Base-by-base conservation (phyloP, 2,113 vertebrate genomes). In the Recurvirostra avosetta region DNA sequence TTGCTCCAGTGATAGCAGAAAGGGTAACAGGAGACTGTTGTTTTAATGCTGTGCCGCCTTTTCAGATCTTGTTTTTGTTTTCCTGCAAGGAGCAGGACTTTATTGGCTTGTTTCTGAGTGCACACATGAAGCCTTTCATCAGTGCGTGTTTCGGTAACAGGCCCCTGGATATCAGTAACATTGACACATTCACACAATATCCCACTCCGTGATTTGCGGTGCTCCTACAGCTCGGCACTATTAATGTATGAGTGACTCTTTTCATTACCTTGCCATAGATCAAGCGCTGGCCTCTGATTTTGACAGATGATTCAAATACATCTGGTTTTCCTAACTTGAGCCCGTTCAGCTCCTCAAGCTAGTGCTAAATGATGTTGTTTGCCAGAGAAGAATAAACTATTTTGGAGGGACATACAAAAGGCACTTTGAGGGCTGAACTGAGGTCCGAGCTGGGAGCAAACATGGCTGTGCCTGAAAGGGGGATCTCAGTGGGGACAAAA, bases 251-350 rank as follows among this genome's bases (percentile, higher is more conserved):
- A 97, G 97, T 92, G 95, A 93, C 95, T 96, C 96, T 92, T 97
- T 96, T 95, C 95, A 96, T 96, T 96, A 94, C 94, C 76, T 94
- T 95, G 85, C 97, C 82, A 74, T 95, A 97, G 95, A 97, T 95
- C 97, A 97, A 94, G 82, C 36, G 87, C 38, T 81, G 90, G 81
- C 75, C 94, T 94, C 96, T 80, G 70, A 83, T 96, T 96, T 72
- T 97, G 97, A 98, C 96, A 94, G 95, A 92, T 93, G 95, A 93
- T 94, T 91, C 95, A 96, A 93, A 95, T 97, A 97, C 97, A 97
- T 97, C 97, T 98, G 96, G 95, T 86, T 97, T 95, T 94, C 70
- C 72, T 94, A 95, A 95, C 95, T 73, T 86, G 73, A 89, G 95
- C 70, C 88, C 0, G 8, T 81, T 94, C 93, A 97, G 67, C 73